Base-by-base conservation (phyloP, 1,140 invertebrate species). In the Ceratosolen solmsi region DNA sequence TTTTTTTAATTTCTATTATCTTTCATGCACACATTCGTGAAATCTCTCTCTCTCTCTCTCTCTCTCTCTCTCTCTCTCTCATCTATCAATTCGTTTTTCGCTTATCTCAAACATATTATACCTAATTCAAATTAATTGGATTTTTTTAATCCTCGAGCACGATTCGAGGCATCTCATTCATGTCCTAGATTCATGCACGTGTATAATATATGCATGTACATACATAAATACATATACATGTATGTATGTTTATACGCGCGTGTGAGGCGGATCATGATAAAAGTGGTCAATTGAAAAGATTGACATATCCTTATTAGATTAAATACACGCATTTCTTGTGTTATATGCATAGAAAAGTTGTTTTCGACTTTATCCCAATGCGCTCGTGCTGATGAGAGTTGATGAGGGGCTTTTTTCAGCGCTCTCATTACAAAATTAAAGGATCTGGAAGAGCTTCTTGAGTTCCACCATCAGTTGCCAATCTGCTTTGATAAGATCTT, bases 381-480 rank as follows among this genome's bases (percentile, higher is more conserved):
- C 22, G 27, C 27, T 33, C 4, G 49, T 9, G 33, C 15, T 49
- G 41, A 13, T 33, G n/a, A 15, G 36, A 15, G 60, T 20, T 63
- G 60, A 30, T 15, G 8, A 5, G 4, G n/a, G 4, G 38, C 49
- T 27, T 25, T 17, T 17, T 72, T 36, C 46, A 4, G 7, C 9
- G 20, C 5, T n/a, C 22, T 13, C 22, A 22, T 54, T 2, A 54
- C 13, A 51, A 73, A 54, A 84, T 92, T 96, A 99, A 87, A 99
- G 94, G 92, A 99, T 99, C 91, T 99, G 94, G 93, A 99, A 99
- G 83, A 96, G 92, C 91, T 99, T 99, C 93, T 99, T 99, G 87
- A 99, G 92, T 92, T 99, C 98, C 60, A 99, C 96, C 95, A 99
- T 99, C 60, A 99, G 92, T 88, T 97, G 96, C 99, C 99, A 99